phyloP scores from a whole-genome alignment of 2,113 vertebrate species.

The Melanostigma gelatinosum region DNA sequence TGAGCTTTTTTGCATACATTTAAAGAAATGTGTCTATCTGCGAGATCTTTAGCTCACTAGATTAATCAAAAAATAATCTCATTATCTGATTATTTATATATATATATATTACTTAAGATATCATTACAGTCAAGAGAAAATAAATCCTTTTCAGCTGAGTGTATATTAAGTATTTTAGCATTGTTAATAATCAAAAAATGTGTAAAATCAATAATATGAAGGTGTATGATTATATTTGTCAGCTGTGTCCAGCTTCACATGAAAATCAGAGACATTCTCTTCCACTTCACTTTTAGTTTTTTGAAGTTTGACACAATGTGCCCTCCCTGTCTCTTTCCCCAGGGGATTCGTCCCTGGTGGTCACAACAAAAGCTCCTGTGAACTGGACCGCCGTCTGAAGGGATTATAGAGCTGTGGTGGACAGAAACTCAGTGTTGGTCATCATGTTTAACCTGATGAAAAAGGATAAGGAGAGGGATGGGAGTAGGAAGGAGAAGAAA shows the following conservation, averaged over 20 bases:
- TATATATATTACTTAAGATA: too few relatives aligned
- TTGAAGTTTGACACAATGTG: constrained; percentile 3
- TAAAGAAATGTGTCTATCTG: too few relatives aligned
- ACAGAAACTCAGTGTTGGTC: constrained; percentile 23
- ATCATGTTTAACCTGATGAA: constrained; percentile 92
- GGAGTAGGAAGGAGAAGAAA: constrained; percentile 91
- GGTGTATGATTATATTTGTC: not conserved
- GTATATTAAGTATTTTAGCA: too few relatives aligned
- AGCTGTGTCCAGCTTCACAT: not conserved
- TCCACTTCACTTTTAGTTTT: not conserved
- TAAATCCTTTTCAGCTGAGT: too few relatives aligned
- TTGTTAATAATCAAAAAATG: not conserved
- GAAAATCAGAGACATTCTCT: not conserved
- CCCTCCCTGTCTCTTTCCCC: not conserved
- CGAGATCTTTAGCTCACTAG: too few relatives aligned
- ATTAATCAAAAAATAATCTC: too few relatives aligned
- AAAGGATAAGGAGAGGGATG: constrained; percentile 89
- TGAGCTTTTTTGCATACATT: not conserved
- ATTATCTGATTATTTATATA: too few relatives aligned
- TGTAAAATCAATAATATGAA: not conserved
- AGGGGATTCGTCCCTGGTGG: constrained; percentile 53
- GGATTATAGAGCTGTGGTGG: constrained; percentile 54
- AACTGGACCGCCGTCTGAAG: constrained; percentile 44
- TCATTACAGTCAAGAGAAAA: too few relatives aligned
- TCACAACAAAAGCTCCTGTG: constrained; percentile 34